A percentile compares a stretch with the other conserved stretches of the same genome.
Evolutionary conservation across 2,797 vertebrate genomes (phyloP).

Genomic region (Pelobates cultripes): DNA sequence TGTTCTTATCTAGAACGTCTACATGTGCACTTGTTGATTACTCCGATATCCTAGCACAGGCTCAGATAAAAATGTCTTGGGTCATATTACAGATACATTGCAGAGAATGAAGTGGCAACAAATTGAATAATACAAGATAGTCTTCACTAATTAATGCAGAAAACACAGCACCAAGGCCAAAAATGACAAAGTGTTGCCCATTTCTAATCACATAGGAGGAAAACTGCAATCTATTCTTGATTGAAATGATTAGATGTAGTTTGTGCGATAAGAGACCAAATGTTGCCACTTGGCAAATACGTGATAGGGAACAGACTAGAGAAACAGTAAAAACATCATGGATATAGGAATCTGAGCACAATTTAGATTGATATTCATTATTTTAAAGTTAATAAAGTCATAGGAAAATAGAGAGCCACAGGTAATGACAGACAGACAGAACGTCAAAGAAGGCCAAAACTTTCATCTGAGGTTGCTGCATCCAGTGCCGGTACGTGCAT

Average conservation of each 20-base stretch:
- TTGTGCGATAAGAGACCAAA: too few relatives aligned
- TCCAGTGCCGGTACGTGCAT: too few relatives aligned
- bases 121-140: not conserved
- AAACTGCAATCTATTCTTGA: not conserved
- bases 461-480: too few relatives aligned
- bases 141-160: not conserved
- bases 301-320: too few relatives aligned
- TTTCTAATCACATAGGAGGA: not conserved
- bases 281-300: too few relatives aligned
- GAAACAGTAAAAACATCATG: too few relatives aligned
- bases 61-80: slow-evolving; percentile 24
- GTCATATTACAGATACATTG: slow-evolving; percentile 22
- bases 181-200: not conserved
- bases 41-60: slow-evolving; percentile 12
- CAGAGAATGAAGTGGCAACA: not conserved
- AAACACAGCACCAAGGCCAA: not conserved
- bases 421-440: too few relatives aligned
- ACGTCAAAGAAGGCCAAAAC: too few relatives aligned
- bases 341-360: too few relatives aligned
- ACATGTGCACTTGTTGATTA: slow-evolving; percentile 9
- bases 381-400: too few relatives aligned
- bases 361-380: too few relatives aligned
- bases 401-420: too few relatives aligned
- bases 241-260: not conserved
- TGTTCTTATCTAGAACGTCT: slow-evolving; percentile 6